Evolutionary conservation across 2,113 vertebrate genomes (phyloP).

Genomic region (Sclerurus mexicanus): DNA sequence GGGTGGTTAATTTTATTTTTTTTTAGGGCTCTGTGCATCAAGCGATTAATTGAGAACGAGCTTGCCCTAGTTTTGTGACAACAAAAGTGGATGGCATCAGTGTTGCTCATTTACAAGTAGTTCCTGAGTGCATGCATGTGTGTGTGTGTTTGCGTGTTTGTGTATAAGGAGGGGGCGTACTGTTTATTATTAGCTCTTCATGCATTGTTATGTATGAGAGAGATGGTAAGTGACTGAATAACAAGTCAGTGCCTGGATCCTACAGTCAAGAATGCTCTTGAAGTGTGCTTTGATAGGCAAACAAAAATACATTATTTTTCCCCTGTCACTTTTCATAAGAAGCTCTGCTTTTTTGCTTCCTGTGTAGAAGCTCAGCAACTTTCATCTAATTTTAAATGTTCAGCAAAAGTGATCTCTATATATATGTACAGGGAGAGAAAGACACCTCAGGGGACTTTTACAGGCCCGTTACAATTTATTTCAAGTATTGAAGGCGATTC

Average conservation of each 20-base stretch:
- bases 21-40: background rate
- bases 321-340: background rate
- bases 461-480: background rate
- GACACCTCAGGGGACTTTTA: conserved; percentile 20
- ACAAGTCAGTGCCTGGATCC: background rate
- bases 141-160: background rate
- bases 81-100: conserved; percentile 22
- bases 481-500: background rate
- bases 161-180: background rate
- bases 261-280: background rate
- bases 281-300: background rate
- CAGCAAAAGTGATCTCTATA: background rate
- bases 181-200: conserved; percentile 47
- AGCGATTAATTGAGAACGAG: conserved; percentile 44
- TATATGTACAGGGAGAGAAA: background rate
- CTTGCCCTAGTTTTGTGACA: conserved; percentile 57
- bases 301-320: background rate
- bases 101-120: conserved; percentile 51
- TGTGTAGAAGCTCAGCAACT: background rate
- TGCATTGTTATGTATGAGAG: conserved; percentile 10
- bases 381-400: conserved; percentile 44
- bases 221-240: conserved; percentile 17
- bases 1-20: background rate
- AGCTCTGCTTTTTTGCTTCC: conserved; percentile 13
- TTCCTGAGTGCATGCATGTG: background rate